Evolutionary conservation across 2,888 invertebrate species (phyloP).

Genomic region (Parasteatoda lunata): DNA sequence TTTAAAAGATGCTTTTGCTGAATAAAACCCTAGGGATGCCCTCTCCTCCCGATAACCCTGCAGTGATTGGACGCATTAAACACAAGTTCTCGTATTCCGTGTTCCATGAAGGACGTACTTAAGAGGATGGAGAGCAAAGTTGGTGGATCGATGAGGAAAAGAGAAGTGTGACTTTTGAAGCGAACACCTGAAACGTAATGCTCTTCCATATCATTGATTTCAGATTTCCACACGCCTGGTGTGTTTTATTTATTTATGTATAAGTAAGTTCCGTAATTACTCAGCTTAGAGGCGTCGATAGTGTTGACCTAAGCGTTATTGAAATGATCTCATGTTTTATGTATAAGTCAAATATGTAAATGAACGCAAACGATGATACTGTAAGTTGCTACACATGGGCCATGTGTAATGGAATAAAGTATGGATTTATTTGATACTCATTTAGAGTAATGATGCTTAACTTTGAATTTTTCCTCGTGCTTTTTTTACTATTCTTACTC

Average conservation of each 20-base stretch:
- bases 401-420: too few relatives aligned
- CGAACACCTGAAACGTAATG: constrained; percentile 54
- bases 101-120: constrained; percentile 31
- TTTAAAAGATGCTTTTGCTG: constrained; percentile 9
- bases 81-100: constrained; percentile 32
- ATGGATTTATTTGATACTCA: too few relatives aligned
- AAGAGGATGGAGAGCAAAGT: not conserved
- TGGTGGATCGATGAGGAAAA: constrained; percentile 34
- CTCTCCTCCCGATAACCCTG: constrained; percentile 20
- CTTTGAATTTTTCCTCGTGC: too few relatives aligned
- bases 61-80: constrained; percentile 55
- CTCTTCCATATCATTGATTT: constrained; percentile 55
- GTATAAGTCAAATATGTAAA: too few relatives aligned
- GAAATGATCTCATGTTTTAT: too few relatives aligned
- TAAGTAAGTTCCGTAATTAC: constrained; percentile 21
- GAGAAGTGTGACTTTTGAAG: constrained; percentile 58
- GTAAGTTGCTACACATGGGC: too few relatives aligned
- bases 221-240: constrained; percentile 22
- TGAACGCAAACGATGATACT: too few relatives aligned
- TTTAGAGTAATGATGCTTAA: too few relatives aligned
- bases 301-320: too few relatives aligned
- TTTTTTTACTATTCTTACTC: too few relatives aligned
- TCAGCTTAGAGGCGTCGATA: not conserved
- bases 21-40: constrained; percentile 33
- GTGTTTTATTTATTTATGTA: constrained; percentile 21